A percentile compares a stretch with the other conserved stretches of the same genome.
These are phyloP conservation scores for Hemicentrotus pulcherrimus DNA, from an alignment of 35 echinoderm and acorn worm species.

Conservation along the genomic window DNA sequence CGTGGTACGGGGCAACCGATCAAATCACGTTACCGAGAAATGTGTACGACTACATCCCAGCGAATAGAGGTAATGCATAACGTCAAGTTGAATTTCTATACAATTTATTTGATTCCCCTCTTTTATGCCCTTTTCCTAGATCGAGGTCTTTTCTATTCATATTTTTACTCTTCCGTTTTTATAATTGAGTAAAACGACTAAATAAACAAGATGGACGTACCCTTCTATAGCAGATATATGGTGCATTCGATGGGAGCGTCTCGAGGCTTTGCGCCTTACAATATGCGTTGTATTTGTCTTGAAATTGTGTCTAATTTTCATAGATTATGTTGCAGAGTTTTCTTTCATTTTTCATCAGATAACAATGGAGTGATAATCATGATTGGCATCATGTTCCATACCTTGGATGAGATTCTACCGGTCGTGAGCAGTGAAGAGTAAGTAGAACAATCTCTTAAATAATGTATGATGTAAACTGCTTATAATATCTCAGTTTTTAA, in stretches of 20 bases:
- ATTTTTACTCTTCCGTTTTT: too few relatives aligned
- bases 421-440: constrained; percentile 56
- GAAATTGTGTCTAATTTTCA: neutral
- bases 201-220: too few relatives aligned
- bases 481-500: neutral
- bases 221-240: too few relatives aligned
- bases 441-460: neutral
- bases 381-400: constrained; percentile 66
- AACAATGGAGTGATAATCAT: constrained; percentile 54
- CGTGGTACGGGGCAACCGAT: constrained; percentile 62
- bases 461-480: neutral
- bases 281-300: neutral
- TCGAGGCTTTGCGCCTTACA: neutral
- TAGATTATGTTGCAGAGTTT: too few relatives aligned
- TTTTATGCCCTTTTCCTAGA: too few relatives aligned
- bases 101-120: too few relatives aligned
- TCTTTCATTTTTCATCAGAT: constrained; percentile 38
- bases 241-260: too few relatives aligned
- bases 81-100: too few relatives aligned
- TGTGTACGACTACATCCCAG: constrained; percentile 74
- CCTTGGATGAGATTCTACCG: constrained; percentile 68
- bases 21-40: constrained; percentile 71
- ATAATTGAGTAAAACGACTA: too few relatives aligned
- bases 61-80: constrained; percentile 34
- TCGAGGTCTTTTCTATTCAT: too few relatives aligned